Evolutionary conservation across 2,113 vertebrate genomes (phyloP).

Genomic region (Odontesthes bonariensis): DNA sequence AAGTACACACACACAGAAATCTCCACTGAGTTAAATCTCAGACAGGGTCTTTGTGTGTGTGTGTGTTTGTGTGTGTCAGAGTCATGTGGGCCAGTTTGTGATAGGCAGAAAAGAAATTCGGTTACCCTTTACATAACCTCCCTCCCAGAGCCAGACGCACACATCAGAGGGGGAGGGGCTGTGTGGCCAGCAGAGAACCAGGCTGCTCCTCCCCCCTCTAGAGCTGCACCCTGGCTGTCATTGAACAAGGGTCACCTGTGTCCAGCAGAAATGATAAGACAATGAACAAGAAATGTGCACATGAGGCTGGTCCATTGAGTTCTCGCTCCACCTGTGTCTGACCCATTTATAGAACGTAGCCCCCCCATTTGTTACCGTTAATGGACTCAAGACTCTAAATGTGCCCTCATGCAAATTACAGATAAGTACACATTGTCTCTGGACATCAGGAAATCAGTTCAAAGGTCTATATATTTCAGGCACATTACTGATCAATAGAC

Average conservation of each 20-base stretch:
- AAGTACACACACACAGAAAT: constrained; percentile 6
- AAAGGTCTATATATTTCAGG: background rate
- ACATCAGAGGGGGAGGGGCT: constrained; percentile 73
- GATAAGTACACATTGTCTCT: background rate
- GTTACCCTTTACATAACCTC: constrained; percentile 85
- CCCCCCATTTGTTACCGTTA: constrained; percentile 1
- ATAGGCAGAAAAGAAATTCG: constrained; percentile 69
- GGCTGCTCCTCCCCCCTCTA: constrained; percentile 45
- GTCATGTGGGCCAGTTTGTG: constrained; percentile 51
- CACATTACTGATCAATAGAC: background rate
- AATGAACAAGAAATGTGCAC: background rate
- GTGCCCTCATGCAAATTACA: background rate
- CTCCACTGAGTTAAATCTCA: constrained; percentile 53
- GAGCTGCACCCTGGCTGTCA: background rate
- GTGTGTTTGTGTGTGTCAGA: constrained; percentile 5
- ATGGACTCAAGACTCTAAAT: constrained; percentile 10
- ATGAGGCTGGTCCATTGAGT: background rate
- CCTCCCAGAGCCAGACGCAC: constrained; percentile 58
- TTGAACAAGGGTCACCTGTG: background rate
- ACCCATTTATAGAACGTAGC: constrained; percentile 23
- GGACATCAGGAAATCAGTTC: background rate
- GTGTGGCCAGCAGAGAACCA: constrained; percentile 31
- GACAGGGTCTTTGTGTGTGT: constrained; percentile 9
- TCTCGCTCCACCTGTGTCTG: constrained; percentile 7
- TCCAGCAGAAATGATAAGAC: background rate